A percentile compares a stretch with the other conserved stretches of the same genome.
Conservation (phyloP, 2,888 invertebrate species). For the Hypercompe scribonia region DNA sequence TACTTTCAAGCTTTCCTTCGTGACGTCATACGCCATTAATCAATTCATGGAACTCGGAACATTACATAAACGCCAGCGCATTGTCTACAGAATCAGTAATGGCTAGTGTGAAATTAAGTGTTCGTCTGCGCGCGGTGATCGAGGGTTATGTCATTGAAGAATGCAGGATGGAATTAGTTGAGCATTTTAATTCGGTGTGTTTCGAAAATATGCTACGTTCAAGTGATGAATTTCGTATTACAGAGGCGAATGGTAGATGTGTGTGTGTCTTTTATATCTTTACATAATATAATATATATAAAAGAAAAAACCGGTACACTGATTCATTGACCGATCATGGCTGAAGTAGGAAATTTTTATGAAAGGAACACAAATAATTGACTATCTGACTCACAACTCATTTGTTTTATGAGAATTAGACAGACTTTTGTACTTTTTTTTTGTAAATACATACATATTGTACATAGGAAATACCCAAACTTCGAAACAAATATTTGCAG, state of each 20-base stretch:
- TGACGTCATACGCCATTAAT: neutral
- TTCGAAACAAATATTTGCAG: no score
- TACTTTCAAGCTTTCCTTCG: neutral
- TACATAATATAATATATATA: no score
- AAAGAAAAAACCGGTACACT: no score
- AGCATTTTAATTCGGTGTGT: neutral
- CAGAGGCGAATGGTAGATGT: neutral
- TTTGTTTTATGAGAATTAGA: no score
- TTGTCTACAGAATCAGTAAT: constrained; percentile 32
- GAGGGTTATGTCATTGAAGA: constrained; percentile 16
- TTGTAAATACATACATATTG: no score
- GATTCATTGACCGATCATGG: no score
- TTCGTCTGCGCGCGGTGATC: neutral
- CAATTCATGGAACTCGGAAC: neutral
- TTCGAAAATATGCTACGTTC: neutral
- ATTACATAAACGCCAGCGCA: constrained; percentile 5
- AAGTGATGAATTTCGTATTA: neutral
- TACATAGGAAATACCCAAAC: no score
- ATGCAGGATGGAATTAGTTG: constrained; percentile 13
- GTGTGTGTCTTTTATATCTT: neutral
- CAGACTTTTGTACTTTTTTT: no score
- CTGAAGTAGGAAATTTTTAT: no score
- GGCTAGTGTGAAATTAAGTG: constrained; percentile 17
- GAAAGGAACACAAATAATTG: no score
- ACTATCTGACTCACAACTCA: no score